Conservation (phyloP, 1,140 invertebrate species). For the Drosophila simulans region DNA sequence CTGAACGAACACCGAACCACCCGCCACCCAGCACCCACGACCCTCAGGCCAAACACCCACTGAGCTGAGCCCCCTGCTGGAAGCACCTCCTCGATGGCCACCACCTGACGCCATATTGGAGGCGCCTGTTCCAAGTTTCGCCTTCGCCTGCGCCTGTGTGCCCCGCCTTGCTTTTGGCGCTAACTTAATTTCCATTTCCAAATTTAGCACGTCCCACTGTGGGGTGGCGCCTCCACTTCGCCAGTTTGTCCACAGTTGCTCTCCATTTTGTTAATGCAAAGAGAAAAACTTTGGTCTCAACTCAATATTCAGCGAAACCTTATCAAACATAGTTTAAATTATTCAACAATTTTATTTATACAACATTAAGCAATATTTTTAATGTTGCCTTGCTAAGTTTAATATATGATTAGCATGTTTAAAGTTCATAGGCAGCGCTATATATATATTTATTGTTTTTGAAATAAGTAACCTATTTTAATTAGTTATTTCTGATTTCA, state of each 20-base stretch:
- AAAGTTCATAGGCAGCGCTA: too few relatives aligned
- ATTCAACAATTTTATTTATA: too few relatives aligned
- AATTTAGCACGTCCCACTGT: conserved; percentile 72
- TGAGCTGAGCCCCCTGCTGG: not conserved
- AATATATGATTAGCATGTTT: too few relatives aligned
- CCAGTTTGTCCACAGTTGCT: not conserved
- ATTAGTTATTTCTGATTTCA: not conserved
- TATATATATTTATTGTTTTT: too few relatives aligned
- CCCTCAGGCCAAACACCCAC: not conserved
- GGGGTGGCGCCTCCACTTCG: not conserved
- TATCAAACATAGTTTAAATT: too few relatives aligned
- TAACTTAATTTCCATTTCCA: conserved; percentile 79
- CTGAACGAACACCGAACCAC: conserved; percentile 9
- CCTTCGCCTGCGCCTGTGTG: conserved; percentile 22
- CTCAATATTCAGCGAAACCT: not conserved
- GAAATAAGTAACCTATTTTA: not conserved
- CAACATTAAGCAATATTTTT: too few relatives aligned
- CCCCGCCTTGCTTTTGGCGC: conserved; percentile 38
- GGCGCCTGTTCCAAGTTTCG: conserved; percentile 39
- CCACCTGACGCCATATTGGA: conserved; percentile 53
- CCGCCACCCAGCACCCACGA: not conserved
- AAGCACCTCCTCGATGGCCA: not conserved
- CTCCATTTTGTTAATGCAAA: not conserved
- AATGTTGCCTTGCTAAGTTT: not conserved
- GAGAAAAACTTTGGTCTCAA: conserved; percentile 4